Evolutionary conservation across 1,140 invertebrate species (phyloP), one percentile per base, ranked within the genome.

Genomic region (Panonychus citri): DNA sequence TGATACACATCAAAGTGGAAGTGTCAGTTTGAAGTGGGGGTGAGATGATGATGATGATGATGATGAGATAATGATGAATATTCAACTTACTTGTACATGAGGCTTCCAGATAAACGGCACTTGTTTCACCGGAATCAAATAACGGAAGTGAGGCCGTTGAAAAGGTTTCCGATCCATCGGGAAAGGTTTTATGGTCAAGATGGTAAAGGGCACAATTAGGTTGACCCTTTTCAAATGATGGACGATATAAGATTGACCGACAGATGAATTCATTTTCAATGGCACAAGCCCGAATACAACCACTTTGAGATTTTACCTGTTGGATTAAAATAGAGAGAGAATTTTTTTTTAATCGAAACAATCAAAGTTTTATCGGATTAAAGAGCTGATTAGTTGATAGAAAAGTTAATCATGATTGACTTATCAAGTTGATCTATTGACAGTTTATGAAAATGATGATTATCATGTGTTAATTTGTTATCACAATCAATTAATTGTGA

Each of bases 211-310:
- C 79, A 68, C 88, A 93, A 68, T 90, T 90, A 28, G 68, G 63
- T 21, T 67, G 66, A 12, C 68, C 67, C 7, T 62, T 59, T 28
- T 62, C 57, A 13, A 57, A 61, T 19, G 56, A 62, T 3, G 62
- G 57, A 8, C 62, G 53, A 69, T 83, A 91, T 37, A 91, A 71
- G 72, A 81, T 88, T 0, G 87, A 91, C 48, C 87, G 76, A 69
- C 87, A 93, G 1, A 91, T 75, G 71, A 93, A 91, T 69, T 91
- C 86, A 57, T 82, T 82, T 69, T 93, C 88, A 49, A 87, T 81
- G 67, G 89, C 84, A 68, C 88, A 91, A 39, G 87, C 85, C 42
- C 87, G 70, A 54, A 80, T 76, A 65, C 88, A 93, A 3, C 82
- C 84, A 0, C 80, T 76, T 64, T 87, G 81, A 27, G 78, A 67